A percentile compares a stretch with the other conserved stretches of the same genome.
Evolutionary conservation across 92 coral and sea anemone species (phyloP).

Genomic region (Bergia puertoricense): DNA sequence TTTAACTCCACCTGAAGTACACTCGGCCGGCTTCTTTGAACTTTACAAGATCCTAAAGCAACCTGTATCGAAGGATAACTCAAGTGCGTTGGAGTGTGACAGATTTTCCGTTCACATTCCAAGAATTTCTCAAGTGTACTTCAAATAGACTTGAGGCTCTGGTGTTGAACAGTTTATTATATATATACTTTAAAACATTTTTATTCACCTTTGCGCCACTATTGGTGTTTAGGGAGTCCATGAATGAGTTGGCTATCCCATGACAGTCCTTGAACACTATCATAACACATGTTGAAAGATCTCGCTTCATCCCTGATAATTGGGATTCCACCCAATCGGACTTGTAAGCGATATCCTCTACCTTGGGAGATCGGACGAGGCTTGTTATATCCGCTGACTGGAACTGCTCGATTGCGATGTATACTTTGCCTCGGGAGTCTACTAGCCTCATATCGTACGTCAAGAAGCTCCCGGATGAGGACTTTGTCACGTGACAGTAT

Average conservation of each 20-base stretch:
- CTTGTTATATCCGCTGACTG: slow-evolving; percentile 46
- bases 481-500: slow-evolving; percentile 50
- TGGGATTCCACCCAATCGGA: slow-evolving; percentile 49
- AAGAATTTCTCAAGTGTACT: too few relatives aligned
- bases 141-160: too few relatives aligned
- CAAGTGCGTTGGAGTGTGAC: too few relatives aligned
- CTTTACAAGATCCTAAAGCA: too few relatives aligned
- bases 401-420: slow-evolving; percentile 51
- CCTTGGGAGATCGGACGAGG: slow-evolving; percentile 37
- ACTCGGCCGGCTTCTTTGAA: too few relatives aligned
- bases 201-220: slow-evolving; percentile 12
- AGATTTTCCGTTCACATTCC: too few relatives aligned
- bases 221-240: slow-evolving; percentile 23
- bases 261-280: slow-evolving; percentile 52
- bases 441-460: slow-evolving; percentile 55
- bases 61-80: too few relatives aligned
- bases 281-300: slow-evolving; percentile 8
- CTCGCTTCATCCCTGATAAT: not conserved
- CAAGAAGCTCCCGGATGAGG: slow-evolving; percentile 22
- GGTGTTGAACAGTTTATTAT: too few relatives aligned
- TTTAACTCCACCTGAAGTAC: too few relatives aligned
- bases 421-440: slow-evolving; percentile 46
- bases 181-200: too few relatives aligned
- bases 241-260: slow-evolving; percentile 42
- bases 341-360: slow-evolving; percentile 47